Conservation (phyloP, 35 echinoderm and acorn worm species). For the Hemicentrotus pulcherrimus region DNA sequence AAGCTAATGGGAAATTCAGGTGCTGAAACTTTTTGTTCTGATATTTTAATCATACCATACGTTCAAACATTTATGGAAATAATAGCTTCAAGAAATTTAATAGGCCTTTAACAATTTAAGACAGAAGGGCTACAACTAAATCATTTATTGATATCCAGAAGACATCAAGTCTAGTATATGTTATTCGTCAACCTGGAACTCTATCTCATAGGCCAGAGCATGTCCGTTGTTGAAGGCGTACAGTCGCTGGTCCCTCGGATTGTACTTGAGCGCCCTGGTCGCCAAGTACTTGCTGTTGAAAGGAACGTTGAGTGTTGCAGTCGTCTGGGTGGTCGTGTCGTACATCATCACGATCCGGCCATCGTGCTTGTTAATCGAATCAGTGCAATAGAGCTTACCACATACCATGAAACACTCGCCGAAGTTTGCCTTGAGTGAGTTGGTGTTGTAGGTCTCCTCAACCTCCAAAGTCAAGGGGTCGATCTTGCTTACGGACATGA, state of each 20-base stretch:
- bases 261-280: constrained; percentile 9
- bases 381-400: neutral
- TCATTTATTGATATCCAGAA: no score
- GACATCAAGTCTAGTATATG: no score
- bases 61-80: no score
- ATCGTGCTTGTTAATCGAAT: constrained; percentile 5
- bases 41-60: no score
- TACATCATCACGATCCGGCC: neutral
- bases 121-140: no score
- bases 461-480: neutral
- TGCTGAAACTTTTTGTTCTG: no score
- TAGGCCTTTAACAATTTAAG: no score
- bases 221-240: neutral
- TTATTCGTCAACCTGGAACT: neutral
- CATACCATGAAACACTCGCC: neutral
- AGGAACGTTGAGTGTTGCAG: neutral
- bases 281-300: constrained; percentile 10
- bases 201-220: neutral
- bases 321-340: neutral
- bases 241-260: neutral
- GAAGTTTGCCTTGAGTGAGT: neutral
- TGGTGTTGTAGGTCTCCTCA: neutral
- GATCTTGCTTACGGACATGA: neutral
- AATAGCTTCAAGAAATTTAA: no score
- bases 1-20: no score